Conservation (phyloP, 2,797 vertebrate species). For the Borostomias antarcticus region DNA sequence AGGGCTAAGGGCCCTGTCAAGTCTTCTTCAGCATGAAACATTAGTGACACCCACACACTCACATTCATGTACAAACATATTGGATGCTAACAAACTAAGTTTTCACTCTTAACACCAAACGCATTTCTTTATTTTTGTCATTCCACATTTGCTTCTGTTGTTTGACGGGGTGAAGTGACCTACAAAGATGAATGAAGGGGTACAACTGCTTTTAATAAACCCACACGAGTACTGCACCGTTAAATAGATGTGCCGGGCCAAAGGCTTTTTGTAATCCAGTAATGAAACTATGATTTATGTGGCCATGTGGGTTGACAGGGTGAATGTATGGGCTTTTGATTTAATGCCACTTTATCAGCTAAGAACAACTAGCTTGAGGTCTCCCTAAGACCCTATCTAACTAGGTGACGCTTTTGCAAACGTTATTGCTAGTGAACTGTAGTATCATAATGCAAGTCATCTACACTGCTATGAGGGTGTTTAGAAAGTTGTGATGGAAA, state of each 20-base stretch:
- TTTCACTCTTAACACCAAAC: not conserved
- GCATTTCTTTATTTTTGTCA: slow-evolving; percentile 23
- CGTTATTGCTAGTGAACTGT: slow-evolving; percentile 41
- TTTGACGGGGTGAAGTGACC: slow-evolving; percentile 42
- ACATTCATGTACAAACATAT: slow-evolving; percentile 9
- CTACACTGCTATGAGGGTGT: slow-evolving; percentile 33
- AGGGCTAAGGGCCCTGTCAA: too few species aligned
- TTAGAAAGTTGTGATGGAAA: slow-evolving; percentile 60
- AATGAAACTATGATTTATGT: slow-evolving; percentile 68
- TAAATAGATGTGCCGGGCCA: slow-evolving; percentile 44
- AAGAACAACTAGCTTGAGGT: slow-evolving; percentile 48
- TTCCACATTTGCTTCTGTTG: slow-evolving; percentile 17
- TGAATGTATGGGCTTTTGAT: slow-evolving; percentile 42
- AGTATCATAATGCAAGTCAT: slow-evolving; percentile 32
- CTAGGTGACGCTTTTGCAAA: slow-evolving; percentile 36
- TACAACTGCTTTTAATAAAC: slow-evolving; percentile 51
- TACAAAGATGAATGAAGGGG: slow-evolving; percentile 45
- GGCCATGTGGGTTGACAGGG: slow-evolving; percentile 31
- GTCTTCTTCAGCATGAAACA: too few species aligned
- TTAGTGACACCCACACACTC: not conserved
- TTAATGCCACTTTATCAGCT: slow-evolving; percentile 58
- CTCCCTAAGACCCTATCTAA: slow-evolving; percentile 47
- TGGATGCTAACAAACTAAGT: not conserved
- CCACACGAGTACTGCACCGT: slow-evolving; percentile 28
- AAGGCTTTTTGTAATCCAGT: slow-evolving; percentile 55